These are phyloP conservation scores for Carcharodon carcharias DNA, from an alignment of 2,797 vertebrate genomes.

Conservation along the genomic window DNA sequence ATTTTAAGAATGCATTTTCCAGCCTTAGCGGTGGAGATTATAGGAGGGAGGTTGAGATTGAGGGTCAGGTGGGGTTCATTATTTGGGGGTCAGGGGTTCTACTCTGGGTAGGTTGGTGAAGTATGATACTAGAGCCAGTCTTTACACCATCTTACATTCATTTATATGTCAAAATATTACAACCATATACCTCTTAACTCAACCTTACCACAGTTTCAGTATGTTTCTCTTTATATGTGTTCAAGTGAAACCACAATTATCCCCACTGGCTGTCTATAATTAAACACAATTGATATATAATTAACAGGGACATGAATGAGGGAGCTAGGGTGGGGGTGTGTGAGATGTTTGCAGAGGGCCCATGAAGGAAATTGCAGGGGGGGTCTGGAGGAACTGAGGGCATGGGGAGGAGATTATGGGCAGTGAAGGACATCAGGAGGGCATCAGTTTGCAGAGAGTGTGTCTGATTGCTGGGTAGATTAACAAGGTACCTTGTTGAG, in stretches of 20 bases:
- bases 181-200: not conserved
- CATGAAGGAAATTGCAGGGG: not conserved
- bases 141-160: not conserved
- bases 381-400: no score
- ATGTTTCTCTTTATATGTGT: not conserved
- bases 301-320: not conserved
- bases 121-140: not conserved
- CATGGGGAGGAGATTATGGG: not conserved
- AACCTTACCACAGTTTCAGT: no score
- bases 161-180: not conserved
- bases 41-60: not conserved
- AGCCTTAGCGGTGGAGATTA: not conserved
- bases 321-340: not conserved
- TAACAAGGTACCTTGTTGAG: not conserved
- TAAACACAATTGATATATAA: not conserved
- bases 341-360: not conserved
- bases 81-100: no score
- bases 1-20: not conserved
- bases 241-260: not conserved
- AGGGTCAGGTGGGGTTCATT: not conserved
- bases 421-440: not conserved
- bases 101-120: not conserved
- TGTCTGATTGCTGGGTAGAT: not conserved
- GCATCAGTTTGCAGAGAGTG: not conserved
- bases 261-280: not conserved